Percentiles rank a stretch among this genome's conserved stretches.
Conservation (phyloP, 2,888 invertebrate species). For the Rhingia campestris region DNA sequence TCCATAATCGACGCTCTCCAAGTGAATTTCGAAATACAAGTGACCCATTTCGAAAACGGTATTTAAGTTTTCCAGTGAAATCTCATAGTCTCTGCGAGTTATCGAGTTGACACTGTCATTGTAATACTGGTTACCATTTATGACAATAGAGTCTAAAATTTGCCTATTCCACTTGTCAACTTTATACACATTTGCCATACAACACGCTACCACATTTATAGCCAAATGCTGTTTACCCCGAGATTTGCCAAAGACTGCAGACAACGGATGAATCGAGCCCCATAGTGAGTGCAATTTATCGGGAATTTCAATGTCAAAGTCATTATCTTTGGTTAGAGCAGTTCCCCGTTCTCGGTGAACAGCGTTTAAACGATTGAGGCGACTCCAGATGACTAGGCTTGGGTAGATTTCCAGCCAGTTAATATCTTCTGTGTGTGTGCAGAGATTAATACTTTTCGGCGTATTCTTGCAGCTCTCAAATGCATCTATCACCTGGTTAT, state of each 20-base stretch:
- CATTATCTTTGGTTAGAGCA: conserved; percentile 83
- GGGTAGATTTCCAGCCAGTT: conserved; percentile 80
- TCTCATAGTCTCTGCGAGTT: conserved; percentile 84
- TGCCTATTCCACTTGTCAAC: conserved; percentile 86
- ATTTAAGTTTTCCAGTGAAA: conserved; percentile 85
- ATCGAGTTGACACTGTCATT: conserved; percentile 83
- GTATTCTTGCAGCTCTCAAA: conserved; percentile 72
- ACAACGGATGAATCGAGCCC: conserved; percentile 86
- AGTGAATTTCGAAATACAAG: conserved; percentile 84
- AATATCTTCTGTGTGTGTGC: conserved; percentile 79
- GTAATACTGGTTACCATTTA: conserved; percentile 85
- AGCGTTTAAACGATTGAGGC: conserved; percentile 79
- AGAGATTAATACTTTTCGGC: conserved; percentile 76
- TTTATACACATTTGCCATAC: conserved; percentile 85
- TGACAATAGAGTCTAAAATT: conserved; percentile 86
- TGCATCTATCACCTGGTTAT: conserved; percentile 79
- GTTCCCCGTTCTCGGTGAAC: conserved; percentile 78
- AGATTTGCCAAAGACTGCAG: conserved; percentile 84
- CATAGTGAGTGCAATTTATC: conserved; percentile 87
- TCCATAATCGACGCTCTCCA: conserved; percentile 85
- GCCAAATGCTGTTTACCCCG: conserved; percentile 87
- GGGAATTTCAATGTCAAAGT: conserved; percentile 87
- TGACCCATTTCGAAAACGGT: conserved; percentile 85
- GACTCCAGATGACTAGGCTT: conserved; percentile 80
- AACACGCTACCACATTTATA: conserved; percentile 85